A percentile compares a stretch with the other conserved stretches of the same genome.
Evolutionary conservation across 2,888 invertebrate species (phyloP).

Genomic region (Caenorhabditis doughertyi): DNA sequence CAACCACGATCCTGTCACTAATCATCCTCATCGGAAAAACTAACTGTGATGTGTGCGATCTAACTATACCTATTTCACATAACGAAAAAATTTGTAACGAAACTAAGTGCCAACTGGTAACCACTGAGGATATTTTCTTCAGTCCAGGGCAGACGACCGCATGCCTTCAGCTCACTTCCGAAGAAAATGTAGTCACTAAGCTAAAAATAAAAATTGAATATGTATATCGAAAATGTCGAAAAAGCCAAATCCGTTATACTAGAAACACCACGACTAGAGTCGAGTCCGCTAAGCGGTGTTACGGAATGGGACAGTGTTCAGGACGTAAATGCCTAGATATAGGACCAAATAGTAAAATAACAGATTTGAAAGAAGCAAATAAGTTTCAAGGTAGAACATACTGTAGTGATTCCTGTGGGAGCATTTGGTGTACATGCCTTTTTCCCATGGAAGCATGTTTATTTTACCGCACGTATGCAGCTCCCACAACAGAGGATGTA

Average conservation of each 20-base stretch:
- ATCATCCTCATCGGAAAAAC: neutral
- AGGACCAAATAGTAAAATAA: too few species aligned
- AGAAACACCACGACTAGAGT: too few species aligned
- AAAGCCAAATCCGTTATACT: too few species aligned
- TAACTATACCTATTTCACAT: neutral
- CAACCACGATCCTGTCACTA: neutral
- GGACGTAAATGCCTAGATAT: too few species aligned
- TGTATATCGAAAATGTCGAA: too few species aligned
- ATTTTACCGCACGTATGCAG: neutral
- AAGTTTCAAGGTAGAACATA: neutral
- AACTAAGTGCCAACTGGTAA: neutral
- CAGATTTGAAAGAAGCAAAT: too few species aligned
- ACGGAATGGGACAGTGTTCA: too few species aligned
- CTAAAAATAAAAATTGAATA: neutral
- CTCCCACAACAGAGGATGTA: too few species aligned
- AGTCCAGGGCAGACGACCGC: neutral
- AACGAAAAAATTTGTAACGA: neutral
- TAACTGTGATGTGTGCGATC: neutral
- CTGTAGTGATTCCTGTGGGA: neutral
- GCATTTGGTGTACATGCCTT: neutral
- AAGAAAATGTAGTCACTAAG: slow-evolving; percentile 1
- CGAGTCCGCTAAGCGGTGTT: too few species aligned
- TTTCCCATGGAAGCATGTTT: neutral
- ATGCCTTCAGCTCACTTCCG: neutral
- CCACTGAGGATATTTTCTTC: neutral